Evolutionary conservation across 2,113 vertebrate genomes (phyloP).

Genomic region (Sceloporus tristichus): DNA sequence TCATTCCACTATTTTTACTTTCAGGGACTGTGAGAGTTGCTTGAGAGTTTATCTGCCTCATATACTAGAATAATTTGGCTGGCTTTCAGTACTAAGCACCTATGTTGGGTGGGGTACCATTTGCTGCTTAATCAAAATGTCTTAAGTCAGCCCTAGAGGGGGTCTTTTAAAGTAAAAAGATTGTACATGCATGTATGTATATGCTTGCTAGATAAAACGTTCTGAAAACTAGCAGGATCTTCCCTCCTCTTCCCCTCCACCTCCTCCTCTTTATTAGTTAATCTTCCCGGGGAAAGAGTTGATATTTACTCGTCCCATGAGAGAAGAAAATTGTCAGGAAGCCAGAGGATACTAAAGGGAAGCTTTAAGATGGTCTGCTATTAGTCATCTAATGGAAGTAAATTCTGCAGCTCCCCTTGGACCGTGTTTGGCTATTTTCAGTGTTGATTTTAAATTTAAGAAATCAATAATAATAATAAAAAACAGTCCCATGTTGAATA

Average conservation of each 20-base stretch:
- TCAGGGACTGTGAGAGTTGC: no score
- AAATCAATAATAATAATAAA: constrained; percentile 33
- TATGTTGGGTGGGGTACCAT: neutral
- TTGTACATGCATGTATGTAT: constrained; percentile 14
- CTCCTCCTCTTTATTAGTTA: constrained; percentile 65
- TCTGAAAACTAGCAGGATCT: constrained; percentile 60
- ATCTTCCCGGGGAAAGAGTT: constrained; percentile 80
- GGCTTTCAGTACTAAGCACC: neutral
- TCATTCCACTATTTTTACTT: neutral
- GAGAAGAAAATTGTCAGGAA: constrained; percentile 70
- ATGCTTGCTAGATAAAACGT: constrained; percentile 41
- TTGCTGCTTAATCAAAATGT: neutral
- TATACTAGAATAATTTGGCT: neutral
- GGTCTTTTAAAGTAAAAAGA: neutral
- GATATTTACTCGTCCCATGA: constrained; percentile 79
- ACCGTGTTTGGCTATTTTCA: constrained; percentile 36
- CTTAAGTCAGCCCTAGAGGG: neutral
- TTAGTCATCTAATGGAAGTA: constrained; percentile 60
- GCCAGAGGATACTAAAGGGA: constrained; percentile 72
- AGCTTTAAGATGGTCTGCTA: constrained; percentile 66
- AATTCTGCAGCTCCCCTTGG: constrained; percentile 46
- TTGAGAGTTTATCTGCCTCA: neutral
- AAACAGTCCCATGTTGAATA: constrained; percentile 28
- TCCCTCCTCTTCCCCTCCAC: constrained; percentile 17
- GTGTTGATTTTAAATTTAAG: constrained; percentile 32